Evolutionary conservation across 37 sponge, comb jelly and placozoan genomes (phyloP).

Genomic region (Cladorhizidae sp.): DNA sequence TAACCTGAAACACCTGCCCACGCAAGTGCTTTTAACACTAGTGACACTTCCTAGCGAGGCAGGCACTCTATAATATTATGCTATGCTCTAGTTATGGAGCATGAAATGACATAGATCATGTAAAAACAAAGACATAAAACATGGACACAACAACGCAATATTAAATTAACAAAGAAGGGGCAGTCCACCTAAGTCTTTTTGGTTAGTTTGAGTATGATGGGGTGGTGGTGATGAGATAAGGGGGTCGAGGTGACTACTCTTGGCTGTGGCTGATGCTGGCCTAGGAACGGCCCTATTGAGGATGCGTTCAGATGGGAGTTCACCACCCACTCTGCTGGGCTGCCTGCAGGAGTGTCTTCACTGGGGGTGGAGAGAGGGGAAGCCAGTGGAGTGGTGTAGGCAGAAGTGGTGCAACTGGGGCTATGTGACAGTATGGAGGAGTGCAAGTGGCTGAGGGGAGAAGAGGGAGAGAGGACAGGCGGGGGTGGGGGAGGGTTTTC

Average conservation of each 20-base stretch:
- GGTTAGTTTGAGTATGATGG: constrained; percentile 17
- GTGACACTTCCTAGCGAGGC: no score
- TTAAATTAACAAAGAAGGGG: no score
- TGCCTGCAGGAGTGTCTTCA: constrained; percentile 18
- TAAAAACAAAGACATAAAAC: no score
- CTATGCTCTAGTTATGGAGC: no score
- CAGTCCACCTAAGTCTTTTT: not conserved
- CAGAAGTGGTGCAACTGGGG: constrained; percentile 8
- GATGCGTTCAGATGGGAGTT: not conserved
- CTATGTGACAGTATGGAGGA: constrained; percentile 5
- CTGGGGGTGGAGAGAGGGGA: constrained; percentile 20
- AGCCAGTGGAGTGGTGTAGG: constrained; percentile 16
- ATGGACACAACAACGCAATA: no score
- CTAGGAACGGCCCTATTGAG: not conserved
- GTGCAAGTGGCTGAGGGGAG: not conserved
- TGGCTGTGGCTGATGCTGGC: not conserved
- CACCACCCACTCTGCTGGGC: constrained; percentile 27
- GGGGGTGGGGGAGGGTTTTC: constrained; percentile 53
- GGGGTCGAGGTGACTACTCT: not conserved
- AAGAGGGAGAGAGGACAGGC: not conserved
- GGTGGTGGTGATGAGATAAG: not conserved
- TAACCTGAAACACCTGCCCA: no score
- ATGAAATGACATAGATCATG: no score
- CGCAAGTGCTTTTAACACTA: no score
- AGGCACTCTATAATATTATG: no score